Evolutionary conservation across 2,113 vertebrate genomes (phyloP), one percentile per base, ranked within the genome.

Genomic region (Isichthys henryi): DNA sequence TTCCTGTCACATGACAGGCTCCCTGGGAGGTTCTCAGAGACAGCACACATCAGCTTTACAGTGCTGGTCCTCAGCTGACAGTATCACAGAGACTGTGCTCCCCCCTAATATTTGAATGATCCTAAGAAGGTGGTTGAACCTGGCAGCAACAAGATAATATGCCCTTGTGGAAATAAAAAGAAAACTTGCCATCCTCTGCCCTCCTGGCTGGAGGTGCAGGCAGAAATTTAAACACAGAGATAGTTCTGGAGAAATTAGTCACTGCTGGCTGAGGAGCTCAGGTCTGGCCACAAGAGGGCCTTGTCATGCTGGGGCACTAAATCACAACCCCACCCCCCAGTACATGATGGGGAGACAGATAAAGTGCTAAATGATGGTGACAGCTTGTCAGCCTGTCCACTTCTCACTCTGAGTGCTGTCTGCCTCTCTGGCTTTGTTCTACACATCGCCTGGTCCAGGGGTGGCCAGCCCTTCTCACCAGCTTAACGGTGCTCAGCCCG

Each of bases 361-460:
- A 95, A 96, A 96, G 95, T 96, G 96, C 95, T 95, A 95, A 94
- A 93, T 91, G 88, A 88, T 87, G 83, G 46, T 39, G 35, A n/a
- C 17, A 19, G 80, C 48, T 83, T 89, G 66, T 88, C 48, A 91
- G 88, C 92, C 66, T 15, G 52, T 62, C 77, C 23, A 53, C 90
- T 85, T 92, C 53, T 74, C 31, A 88, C 74, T 74, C 43, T 88
- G 70, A 17, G 2, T 87, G 77, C 87, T 2, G 27, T 58, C 50
- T 56, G 74, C 74, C 74, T 43, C 31, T 53, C 19, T 86, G 85
- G 88, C 91, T 83, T 90, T 83, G 91, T 92, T 91, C 19, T 49
- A 45, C 53, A 93, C 94, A 93, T 94, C 93, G 93, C 94, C 93
- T 84, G 9, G 11, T 46, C 45, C 82, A 84, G 39, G 35, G 53